phyloP scores from a whole-genome alignment of 2,797 vertebrate genomes.

The Garrulus glandarius region DNA sequence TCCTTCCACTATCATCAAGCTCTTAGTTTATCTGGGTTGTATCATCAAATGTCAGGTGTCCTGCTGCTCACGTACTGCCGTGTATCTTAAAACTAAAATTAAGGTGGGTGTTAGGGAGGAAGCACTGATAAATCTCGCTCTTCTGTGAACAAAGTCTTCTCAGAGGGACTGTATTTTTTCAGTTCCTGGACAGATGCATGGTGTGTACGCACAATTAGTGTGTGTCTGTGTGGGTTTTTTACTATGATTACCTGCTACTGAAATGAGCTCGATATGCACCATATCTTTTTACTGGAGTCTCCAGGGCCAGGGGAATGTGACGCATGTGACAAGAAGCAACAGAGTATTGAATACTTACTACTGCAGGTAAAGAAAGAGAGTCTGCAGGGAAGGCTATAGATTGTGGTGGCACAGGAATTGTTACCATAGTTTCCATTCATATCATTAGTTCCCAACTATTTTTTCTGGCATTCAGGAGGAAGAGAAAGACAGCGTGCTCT shows the following conservation, averaged over 20 bases:
- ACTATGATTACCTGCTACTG: neutral
- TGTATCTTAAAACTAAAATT: neutral
- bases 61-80: neutral
- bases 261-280: neutral
- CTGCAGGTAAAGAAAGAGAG: neutral
- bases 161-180: neutral
- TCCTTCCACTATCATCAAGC: neutral
- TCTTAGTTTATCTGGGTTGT: neutral
- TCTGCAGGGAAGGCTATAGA: neutral
- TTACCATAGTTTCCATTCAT: constrained; percentile 30
- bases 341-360: neutral
- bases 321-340: neutral
- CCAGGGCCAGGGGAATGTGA: neutral
- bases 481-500: neutral
- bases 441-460: neutral
- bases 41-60: neutral
- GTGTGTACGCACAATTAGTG: accelerated
- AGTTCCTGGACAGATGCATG: neutral
- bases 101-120: neutral
- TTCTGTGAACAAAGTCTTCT: neutral
- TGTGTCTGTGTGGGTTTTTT: neutral
- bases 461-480: constrained; percentile 9
- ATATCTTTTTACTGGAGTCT: neutral
- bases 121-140: neutral
- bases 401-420: neutral